Conservation (phyloP, 30 jellyfish, hydroid and myxozoan species). For the Pelagia noctiluca region DNA sequence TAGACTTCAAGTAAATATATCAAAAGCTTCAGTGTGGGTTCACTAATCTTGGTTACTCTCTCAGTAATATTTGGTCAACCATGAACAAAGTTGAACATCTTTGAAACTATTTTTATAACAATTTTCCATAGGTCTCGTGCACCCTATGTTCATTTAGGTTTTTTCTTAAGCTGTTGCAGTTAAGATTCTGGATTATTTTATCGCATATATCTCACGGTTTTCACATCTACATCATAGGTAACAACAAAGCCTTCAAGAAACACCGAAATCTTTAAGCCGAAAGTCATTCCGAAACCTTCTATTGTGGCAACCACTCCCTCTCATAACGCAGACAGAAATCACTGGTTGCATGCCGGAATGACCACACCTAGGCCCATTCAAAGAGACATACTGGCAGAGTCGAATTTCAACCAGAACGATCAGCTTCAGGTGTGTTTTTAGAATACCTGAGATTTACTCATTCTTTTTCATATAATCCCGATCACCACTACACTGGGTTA, state of each 20-base stretch:
- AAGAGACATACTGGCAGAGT: constrained; percentile 39
- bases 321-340: background rate
- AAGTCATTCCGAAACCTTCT: constrained; percentile 73
- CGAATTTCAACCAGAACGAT: constrained; percentile 45
- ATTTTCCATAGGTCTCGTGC: too few species aligned
- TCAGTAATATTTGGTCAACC: too few species aligned
- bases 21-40: too few species aligned
- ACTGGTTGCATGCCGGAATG: constrained; percentile 40
- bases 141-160: too few species aligned
- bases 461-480: too few species aligned
- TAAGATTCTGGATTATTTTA: background rate
- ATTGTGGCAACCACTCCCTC: constrained; percentile 60
- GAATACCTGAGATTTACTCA: too few species aligned
- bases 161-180: too few species aligned
- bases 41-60: too few species aligned
- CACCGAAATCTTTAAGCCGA: constrained; percentile 92
- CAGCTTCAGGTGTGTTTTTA: constrained; percentile 24
- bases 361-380: constrained; percentile 71
- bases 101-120: too few species aligned
- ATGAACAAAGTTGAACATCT: too few species aligned
- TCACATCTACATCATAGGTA: constrained; percentile 49
- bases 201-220: background rate
- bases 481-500: too few species aligned
- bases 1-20: too few species aligned
- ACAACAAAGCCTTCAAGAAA: constrained; percentile 82